phyloP scores from a whole-genome alignment of 2,113 vertebrate genomes.

The Elephantulus edwardii region DNA sequence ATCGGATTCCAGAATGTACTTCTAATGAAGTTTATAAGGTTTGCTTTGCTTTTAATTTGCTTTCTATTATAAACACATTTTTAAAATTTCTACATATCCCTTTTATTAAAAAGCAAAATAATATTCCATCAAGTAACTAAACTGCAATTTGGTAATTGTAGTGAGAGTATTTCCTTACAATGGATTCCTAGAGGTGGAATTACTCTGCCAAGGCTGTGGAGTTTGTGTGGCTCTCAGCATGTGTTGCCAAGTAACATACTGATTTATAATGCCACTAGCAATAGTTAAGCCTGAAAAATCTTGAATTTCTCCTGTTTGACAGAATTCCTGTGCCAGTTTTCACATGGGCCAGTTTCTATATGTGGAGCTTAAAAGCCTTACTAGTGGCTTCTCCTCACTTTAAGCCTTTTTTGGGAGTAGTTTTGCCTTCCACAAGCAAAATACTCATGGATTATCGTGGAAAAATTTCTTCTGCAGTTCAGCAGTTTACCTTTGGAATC shows the following conservation, averaged over 20 bases:
- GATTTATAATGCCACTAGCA: constrained; percentile 19
- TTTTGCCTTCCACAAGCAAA: background rate
- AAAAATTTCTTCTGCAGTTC: background rate
- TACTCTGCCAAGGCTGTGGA: constrained; percentile 39
- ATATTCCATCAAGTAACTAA: background rate
- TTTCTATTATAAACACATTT: background rate
- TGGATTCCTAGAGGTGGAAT: constrained; percentile 36
- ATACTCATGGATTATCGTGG: background rate
- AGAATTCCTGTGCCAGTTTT: background rate
- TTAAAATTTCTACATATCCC: background rate
- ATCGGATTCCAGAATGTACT: constrained; percentile 10
- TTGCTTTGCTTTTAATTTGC: background rate
- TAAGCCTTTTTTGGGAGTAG: background rate
- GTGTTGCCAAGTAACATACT: background rate
- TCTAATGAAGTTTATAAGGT: background rate
- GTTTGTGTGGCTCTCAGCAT: constrained; percentile 25
- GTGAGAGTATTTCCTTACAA: constrained; percentile 1
- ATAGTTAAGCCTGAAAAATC: background rate
- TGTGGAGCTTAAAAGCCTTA: background rate
- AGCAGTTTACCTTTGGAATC: background rate
- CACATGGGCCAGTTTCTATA: background rate
- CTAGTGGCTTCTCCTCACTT: background rate
- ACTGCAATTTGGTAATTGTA: background rate
- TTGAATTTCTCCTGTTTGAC: constrained; percentile 4
- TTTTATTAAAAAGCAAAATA: constrained; percentile 33